These are phyloP conservation scores for Eubasilissa regina DNA, from an alignment of 1,140 invertebrate genomes.

Conservation along the genomic window DNA sequence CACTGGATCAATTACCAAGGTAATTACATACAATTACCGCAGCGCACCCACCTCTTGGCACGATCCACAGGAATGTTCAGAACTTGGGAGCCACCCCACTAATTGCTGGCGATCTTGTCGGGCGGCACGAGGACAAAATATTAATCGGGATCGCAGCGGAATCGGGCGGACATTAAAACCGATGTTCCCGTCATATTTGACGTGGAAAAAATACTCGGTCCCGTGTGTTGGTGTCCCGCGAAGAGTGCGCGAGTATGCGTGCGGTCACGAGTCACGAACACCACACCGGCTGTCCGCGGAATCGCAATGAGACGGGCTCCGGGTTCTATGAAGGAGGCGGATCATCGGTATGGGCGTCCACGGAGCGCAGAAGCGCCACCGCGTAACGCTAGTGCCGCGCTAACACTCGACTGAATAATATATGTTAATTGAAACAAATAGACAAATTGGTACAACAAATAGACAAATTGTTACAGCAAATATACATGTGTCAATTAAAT, in stretches of 20 bases:
- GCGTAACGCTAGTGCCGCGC: not conserved
- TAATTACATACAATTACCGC: constrained; percentile 22
- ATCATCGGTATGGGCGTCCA: not conserved
- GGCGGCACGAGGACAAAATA: not conserved
- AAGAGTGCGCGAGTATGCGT: no score
- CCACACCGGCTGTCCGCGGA: not conserved
- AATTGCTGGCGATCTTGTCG: constrained; percentile 5
- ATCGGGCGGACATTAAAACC: not conserved
- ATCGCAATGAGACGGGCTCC: not conserved
- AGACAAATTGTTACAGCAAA: no score
- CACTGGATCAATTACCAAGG: not conserved
- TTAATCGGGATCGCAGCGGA: not conserved
- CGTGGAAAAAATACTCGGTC: not conserved
- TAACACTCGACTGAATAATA: no score
- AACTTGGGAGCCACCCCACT: not conserved
- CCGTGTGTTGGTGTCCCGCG: not conserved
- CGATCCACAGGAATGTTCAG: not conserved
- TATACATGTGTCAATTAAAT: no score
- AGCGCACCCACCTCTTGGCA: constrained; percentile 1
- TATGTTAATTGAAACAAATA: no score
- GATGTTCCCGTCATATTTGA: constrained; percentile 6
- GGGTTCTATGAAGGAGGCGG: not conserved
- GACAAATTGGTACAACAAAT: no score
- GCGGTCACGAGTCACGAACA: not conserved
- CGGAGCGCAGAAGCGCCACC: not conserved